Evolutionary conservation across 2,113 vertebrate genomes (phyloP), one percentile per base, ranked within the genome.

Genomic region (Cephalopterus ornatus): DNA sequence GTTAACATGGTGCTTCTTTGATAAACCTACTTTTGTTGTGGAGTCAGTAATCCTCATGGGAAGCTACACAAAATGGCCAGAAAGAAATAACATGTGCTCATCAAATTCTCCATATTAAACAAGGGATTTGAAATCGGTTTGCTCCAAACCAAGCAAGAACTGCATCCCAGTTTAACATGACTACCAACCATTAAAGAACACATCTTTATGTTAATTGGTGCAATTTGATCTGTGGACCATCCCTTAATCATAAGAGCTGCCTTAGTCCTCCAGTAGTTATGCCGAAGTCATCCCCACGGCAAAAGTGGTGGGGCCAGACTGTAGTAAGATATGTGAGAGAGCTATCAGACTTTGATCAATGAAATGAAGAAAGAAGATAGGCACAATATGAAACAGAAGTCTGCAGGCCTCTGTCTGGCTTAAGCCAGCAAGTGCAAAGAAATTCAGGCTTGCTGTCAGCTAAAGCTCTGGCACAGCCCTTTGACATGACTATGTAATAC

Each of bases 401-500:
- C 83, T 91, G 42, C 85, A 77, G 72, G 39, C 88, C 82, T 83
- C 74, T 61, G 33, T 67, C 91, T 96, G 63, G 55, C 72, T 88
- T 28, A 68, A 91, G 76, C 30, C 65, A 78, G 37, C 0, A 2
- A 84, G 39, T n/a, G 44, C 63, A 84, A 71, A 92, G 93, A 75
- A 88, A 41, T 81, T 89, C 85, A 87, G 92, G 41, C 65, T 88
- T 81, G 86, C 93, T 7, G 9, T 93, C 90, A 96, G 68, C 88
- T 87, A 71, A 88, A 94, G 90, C 82, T 91, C 76, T 85, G 67
- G 81, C 83, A 90, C 88, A 95, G 49, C 88, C 90, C 76, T 77
- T 96, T 96, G 92, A 96, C 95, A 91, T 84, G 80, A 63, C 63
- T 77, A 1, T 86, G 92, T 96, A 93, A 95, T 81, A 85, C 86